Evolutionary conservation across 1,140 invertebrate genomes (phyloP), one percentile per base, ranked within the genome.

Genomic region (Heliconius melpomene): DNA sequence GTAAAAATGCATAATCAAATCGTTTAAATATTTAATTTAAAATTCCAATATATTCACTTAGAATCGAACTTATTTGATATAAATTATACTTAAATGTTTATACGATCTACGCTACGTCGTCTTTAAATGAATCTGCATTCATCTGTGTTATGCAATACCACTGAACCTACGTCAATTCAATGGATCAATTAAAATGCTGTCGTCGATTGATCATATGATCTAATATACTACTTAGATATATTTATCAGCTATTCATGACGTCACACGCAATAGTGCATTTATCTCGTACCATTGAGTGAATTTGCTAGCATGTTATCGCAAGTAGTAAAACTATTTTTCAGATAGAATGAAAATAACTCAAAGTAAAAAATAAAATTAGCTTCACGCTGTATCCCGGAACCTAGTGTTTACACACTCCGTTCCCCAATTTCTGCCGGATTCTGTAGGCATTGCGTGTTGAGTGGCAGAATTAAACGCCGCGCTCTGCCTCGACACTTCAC

Each of bases 201-300:
- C 26, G 26, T 66, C 13, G 26, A 66, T 29, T 66, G 60, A 66
- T 66, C 60, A 66, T 66, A 66, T 66, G 60, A 66, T 66, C 26
- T 66, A 66, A 66, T 29, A 16, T 66, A 66, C n/a, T 66, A 29
- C 26, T 66, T 6, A 66, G 60, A 16, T 29, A 66, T 16, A 11
- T 60, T 60, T n/a, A 46, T 3, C 40, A 46, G 40, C 40, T 46
- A 46, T 46, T 16, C 40, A 26, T 60, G 54, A 60, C 20, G 54
- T 60, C 54, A 60, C n/a, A 23, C n/a, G 54, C 54, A 60, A 60
- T 60, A 60, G n/a, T 60, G 54, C 54, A 60, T 66, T 66, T 66
- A 66, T 66, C 26, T 26, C 13, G 26, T 66, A 66, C 16, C 23
- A 16, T 66, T 66, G 1, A 26, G 60, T 66, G 3, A 29, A 26